phyloP scores from a whole-genome alignment of 2,888 invertebrate genomes.

The Corbicula japonica region DNA sequence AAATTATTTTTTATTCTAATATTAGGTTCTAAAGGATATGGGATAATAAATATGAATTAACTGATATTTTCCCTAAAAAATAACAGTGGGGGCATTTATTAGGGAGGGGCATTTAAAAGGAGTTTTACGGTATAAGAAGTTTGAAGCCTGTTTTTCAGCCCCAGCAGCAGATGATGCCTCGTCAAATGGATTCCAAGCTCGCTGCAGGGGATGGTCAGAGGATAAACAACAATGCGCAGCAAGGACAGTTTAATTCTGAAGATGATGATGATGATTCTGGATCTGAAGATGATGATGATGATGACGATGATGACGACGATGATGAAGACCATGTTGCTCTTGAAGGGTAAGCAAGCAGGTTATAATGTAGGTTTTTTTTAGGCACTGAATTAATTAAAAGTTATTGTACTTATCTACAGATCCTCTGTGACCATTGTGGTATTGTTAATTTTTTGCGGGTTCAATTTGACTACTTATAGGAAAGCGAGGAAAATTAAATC shows the following conservation, averaged over 20 bases:
- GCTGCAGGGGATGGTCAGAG: constrained; percentile 22
- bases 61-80: no score
- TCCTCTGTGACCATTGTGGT: no score
- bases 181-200: constrained; percentile 13
- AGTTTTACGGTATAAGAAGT: no score
- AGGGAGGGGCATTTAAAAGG: no score
- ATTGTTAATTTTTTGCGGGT: no score
- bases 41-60: no score
- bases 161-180: constrained; percentile 29
- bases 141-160: no score
- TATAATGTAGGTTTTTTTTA: not conserved
- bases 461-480: no score
- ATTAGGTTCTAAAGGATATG: no score
- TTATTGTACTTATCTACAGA: not conserved
- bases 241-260: constrained; percentile 76
- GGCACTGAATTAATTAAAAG: not conserved
- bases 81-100: no score
- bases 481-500: no score
- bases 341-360: constrained; percentile 57
- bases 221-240: constrained; percentile 35
- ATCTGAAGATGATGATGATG: constrained; percentile 78
- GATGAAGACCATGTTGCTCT: constrained; percentile 64
- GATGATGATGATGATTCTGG: constrained; percentile 77
- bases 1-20: no score
- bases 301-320: constrained; percentile 80